Evolutionary conservation across 92 coral and sea anemone species (phyloP).

Genomic region (Phenganax subtilis): DNA sequence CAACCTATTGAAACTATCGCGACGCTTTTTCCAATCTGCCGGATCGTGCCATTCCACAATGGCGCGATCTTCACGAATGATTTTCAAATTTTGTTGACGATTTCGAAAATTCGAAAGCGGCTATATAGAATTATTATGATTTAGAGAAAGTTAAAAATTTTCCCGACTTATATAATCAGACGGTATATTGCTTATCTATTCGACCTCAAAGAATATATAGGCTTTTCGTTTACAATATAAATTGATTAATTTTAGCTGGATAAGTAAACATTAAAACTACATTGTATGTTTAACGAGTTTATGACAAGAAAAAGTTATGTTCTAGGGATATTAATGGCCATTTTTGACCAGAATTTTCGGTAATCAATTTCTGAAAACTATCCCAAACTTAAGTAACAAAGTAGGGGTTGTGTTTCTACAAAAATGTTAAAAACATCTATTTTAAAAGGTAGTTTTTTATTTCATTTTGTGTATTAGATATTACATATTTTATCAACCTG

Average conservation of each 20-base stretch:
- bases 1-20: no score
- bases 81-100: no score
- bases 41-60: no score
- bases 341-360: neutral
- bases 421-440: neutral
- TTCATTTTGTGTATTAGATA: neutral
- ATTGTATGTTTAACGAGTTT: neutral
- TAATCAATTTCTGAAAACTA: no score
- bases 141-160: no score
- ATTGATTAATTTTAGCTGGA: slow-evolving; percentile 9
- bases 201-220: neutral
- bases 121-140: no score
- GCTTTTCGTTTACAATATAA: slow-evolving; percentile 15
- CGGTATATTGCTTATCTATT: no score
- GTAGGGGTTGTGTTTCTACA: neutral
- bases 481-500: neutral
- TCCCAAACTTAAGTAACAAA: no score
- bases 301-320: neutral
- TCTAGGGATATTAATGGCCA: neutral
- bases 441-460: neutral
- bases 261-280: neutral
- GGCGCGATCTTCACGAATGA: no score
- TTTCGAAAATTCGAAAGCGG: no score
- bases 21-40: no score
- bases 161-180: neutral